phyloP scores from a whole-genome alignment of 2,113 vertebrate genomes.

The rabbit (Oryctolagus cuniculus) region DNA sequence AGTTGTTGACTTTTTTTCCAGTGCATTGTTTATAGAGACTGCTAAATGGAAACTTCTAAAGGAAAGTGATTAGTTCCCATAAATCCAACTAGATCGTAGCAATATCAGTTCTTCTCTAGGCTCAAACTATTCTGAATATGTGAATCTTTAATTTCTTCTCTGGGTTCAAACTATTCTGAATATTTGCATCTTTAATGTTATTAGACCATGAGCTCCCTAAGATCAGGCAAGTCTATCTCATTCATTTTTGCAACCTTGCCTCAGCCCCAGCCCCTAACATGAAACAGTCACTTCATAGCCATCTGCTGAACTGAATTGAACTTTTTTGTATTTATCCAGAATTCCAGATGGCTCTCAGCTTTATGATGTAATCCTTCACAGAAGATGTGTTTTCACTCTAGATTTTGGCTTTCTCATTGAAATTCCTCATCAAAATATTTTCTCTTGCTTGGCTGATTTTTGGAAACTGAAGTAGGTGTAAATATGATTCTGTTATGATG shows the following conservation, averaged over 20 bases:
- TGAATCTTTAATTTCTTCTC: neutral
- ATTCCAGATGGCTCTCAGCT: conserved; percentile 65
- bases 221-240: neutral
- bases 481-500: conserved; percentile 39
- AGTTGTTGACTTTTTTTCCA: neutral
- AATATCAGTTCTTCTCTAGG: neutral
- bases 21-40: neutral
- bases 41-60: neutral
- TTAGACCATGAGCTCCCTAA: neutral
- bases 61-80: neutral
- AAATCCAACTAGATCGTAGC: neutral
- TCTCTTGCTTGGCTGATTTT: conserved; percentile 61
- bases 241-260: neutral
- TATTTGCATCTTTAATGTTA: conserved; percentile 23
- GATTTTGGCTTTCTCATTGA: conserved; percentile 66
- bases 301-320: conserved; percentile 68
- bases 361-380: conserved; percentile 66
- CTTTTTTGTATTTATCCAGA: conserved; percentile 34
- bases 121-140: neutral
- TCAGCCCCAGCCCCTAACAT: no score
- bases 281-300: neutral
- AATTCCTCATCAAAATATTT: conserved; percentile 77
- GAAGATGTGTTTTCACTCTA: conserved; percentile 70
- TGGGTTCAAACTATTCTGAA: neutral
- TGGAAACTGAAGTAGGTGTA: conserved; percentile 76